Evolutionary conservation across 1,140 invertebrate genomes (phyloP), one percentile per base, ranked within the genome.

Genomic region (Nephila pilipes): DNA sequence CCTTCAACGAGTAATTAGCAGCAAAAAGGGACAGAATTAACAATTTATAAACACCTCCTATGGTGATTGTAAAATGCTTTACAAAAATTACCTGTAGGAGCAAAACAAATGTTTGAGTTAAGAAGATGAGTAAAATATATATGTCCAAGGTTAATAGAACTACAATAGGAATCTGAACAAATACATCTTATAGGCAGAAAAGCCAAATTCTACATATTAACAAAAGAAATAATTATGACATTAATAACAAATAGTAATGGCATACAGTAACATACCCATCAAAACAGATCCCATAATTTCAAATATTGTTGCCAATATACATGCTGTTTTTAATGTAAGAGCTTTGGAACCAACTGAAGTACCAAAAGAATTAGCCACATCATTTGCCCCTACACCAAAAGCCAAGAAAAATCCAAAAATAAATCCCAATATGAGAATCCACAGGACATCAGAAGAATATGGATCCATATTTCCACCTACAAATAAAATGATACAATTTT

Each of bases 341-440:
- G 99, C 99, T 95, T 98, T 98, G 29, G 98, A 97, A 18, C 99
- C 99, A 20, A 99, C 99, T 91, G 98, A 99, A 12, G 99, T 99
- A 0, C 99, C 99, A 95, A 99, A 99, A 8, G 98, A 99, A 95
- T 99, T 99, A 79, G 99, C 99, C 88, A 99, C 99, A 96, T 99
- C 99, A 95, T 99, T 99, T 55, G 99, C 99, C 54, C 99, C 97
- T 57, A 97, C 96, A 18, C 96, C 96, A 95, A 97, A 97, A 12
- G 96, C 96, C 22, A 97, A 95, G 75, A 96, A 94, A 94, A 97
- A 97, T 29, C 97, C 96, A 38, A 97, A 95, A 94, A 96, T 95
- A 94, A 97, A 97, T 5, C 96, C 96, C 29, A 96, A 94, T 8
- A 97, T 95, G 14, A 97, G 89, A 88, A 95, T 95, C 94, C 95